Base-by-base conservation (phyloP, 2,113 vertebrate species). In the Pluvianellus socialis region DNA sequence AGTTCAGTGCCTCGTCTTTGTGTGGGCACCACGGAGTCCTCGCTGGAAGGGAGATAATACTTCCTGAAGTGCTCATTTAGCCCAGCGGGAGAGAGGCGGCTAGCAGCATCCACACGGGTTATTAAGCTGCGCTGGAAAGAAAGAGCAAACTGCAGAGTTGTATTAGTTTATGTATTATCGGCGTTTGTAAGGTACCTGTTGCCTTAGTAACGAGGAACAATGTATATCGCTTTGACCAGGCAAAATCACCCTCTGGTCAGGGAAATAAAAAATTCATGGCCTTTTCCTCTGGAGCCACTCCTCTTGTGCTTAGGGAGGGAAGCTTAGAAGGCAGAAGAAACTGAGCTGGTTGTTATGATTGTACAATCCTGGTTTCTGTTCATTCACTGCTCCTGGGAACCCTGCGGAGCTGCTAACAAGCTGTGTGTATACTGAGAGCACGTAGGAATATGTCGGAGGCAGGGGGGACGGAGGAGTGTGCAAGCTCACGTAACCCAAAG, bases 41-140 rank as follows among this genome's bases (percentile, higher is more conserved):
- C 4, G 40, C 88, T 94, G 85, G 83, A 76, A 94, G 65, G 92
- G 92, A 96, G 81, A 79, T 96, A 92, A 96, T 86, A 79, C 94
- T 97, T 97, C 95, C 96, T 94, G 84, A 96, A 94, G 91, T 47
- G 90, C 96, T 96, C 92, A 67, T 97, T 96, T 93, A 94, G 67
- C 96, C 72, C 94, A 92, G 95, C 89, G 4, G 97, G 95, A 79
- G 92, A 30, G 76, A 85, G 67, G 94, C 58, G 2, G 92, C 91
- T 47, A 52, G 85, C 95, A 94, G 94, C 94, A 92, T 91, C 72
- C 87, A 50, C 88, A 58, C 16, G 42, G 90, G 70, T 91, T 95
- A 88, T 95, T 97, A 83, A 86, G 66, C 86, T 66, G 85, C 71
- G 0, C 89, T 81, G 83, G 44, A 70, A 94, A 95, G 92, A 95